Conservation (phyloP, 2,888 invertebrate genomes). For the Empis stercorea region DNA sequence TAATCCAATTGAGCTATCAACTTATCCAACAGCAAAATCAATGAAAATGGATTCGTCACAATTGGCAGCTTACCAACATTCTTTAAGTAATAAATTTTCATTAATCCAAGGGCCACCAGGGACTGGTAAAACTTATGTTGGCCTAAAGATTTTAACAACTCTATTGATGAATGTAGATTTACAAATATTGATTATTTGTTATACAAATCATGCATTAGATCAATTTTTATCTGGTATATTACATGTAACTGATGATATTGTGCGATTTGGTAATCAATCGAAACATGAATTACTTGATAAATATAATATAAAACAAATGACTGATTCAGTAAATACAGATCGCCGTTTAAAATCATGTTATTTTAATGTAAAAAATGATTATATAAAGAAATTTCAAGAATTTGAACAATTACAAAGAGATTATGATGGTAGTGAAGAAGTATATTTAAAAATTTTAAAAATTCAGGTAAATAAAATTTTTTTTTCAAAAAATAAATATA, state of each 20-base stretch:
- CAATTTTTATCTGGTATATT: constrained; percentile 66
- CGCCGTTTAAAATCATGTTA: constrained; percentile 23
- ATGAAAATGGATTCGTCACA: constrained; percentile 54
- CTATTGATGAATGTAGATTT: constrained; percentile 47
- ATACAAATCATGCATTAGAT: constrained; percentile 78
- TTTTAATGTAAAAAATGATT: constrained; percentile 24
- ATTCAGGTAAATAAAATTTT: constrained; percentile 16
- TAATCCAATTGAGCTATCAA: constrained; percentile 13
- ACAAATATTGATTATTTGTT: constrained; percentile 64
- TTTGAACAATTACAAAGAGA: constrained; percentile 24
- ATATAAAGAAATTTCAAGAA: constrained; percentile 22
- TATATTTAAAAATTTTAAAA: constrained; percentile 20
- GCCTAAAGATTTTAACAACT: constrained; percentile 57
- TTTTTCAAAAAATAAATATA: too few relatives aligned
- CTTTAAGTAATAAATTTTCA: constrained; percentile 56
- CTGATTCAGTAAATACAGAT: constrained; percentile 11
- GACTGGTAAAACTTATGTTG: constrained; percentile 74
- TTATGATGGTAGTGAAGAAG: constrained; percentile 28
- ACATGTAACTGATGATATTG: constrained; percentile 43
- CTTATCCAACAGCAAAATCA: constrained; percentile 38
- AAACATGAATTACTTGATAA: constrained; percentile 43
- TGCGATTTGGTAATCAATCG: constrained; percentile 58
- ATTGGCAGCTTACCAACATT: constrained; percentile 49
- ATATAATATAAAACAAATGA: constrained; percentile 36
- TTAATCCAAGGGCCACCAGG: constrained; percentile 82